Base-by-base conservation (phyloP, 2,888 invertebrate genomes). In the Steromphala cineraria region DNA sequence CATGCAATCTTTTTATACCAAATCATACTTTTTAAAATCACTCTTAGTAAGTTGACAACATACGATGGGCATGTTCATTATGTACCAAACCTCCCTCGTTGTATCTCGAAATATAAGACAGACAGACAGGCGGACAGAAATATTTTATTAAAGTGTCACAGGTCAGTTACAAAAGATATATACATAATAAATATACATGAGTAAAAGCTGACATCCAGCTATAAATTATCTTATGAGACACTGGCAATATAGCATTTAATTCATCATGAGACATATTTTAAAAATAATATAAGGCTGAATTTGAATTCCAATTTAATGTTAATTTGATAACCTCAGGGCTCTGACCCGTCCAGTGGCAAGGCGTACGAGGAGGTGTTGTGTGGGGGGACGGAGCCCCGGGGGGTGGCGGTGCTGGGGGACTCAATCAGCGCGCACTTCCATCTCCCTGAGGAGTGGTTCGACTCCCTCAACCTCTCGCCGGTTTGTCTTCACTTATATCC, bases 391-490 rank as follows among this genome's bases (percentile, higher is more conserved):
- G 84, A 86, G 17, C 89, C 87, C 0, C 84, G 89, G 17, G 94
- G 94, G 3, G 83, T 93, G 3, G 91, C 91, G 4, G 89, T 92
- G 1, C 86, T 94, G 8, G 94, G 94, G 1, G 95, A 94, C 88
- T 95, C 95, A 0, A 93, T 94, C 24, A 93, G 94, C 7, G 94
- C 94, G 2, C 94, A 94, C 88, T 94, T 95, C 83, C 94, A 94
- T 84, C 91, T 94, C 77, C 94, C 95, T 0, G 91, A 93, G 78
- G 90, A 93, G 36, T 94, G 93, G 93, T 82, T 94, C 21, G 93
- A 94, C 83, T 92, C 94, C 1, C 86, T 87, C 21, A 87, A 91
- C 36, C 80, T 90, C 17, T 89, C 89, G 31, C 77, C 53, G 79
- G 90, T 90, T 82, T 77, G 83, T 40, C 2, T 46, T 10, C 13